Conservation (phyloP, 2,888 invertebrate genomes). For the Notodonta dromedarius region DNA sequence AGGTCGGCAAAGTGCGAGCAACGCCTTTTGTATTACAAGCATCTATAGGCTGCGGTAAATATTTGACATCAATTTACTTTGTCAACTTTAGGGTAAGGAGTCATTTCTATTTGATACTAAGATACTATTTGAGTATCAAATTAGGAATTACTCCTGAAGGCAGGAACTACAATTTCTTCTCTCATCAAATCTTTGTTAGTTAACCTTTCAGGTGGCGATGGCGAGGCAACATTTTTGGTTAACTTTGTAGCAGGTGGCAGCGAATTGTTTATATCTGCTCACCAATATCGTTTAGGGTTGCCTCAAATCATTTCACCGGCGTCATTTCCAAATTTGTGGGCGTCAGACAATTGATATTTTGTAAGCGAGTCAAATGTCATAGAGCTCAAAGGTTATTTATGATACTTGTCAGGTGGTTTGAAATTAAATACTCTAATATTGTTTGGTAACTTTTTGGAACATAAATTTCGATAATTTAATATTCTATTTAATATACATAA, state of each 20-base stretch:
- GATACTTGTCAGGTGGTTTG: not conserved
- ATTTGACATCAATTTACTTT: too few species aligned
- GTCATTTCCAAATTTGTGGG: not conserved
- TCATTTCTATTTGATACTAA: too few species aligned
- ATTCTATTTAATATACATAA: not conserved
- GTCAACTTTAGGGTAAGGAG: too few species aligned
- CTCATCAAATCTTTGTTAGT: slow-evolving; percentile 13
- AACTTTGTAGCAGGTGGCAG: slow-evolving; percentile 37
- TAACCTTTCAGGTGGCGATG: slow-evolving; percentile 29
- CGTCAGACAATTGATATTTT: slow-evolving; percentile 8
- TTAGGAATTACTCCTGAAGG: too few species aligned
- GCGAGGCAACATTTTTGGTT: slow-evolving; percentile 33
- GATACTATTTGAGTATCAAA: too few species aligned
- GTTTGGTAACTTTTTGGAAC: not conserved
- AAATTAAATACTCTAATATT: slow-evolving; percentile 4
- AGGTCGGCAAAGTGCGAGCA: too few species aligned
- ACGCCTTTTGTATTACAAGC: too few species aligned
- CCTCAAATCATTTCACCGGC: slow-evolving; percentile 9
- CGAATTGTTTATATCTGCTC: slow-evolving; percentile 29
- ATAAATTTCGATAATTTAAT: not conserved
- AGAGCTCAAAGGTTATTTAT: slow-evolving; percentile 3
- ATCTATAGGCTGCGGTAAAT: too few species aligned
- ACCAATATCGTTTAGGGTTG: slow-evolving; percentile 28
- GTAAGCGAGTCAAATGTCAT: slow-evolving; percentile 4
- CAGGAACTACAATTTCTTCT: not conserved